Base-by-base conservation (phyloP, 2,888 invertebrate species). In the Vesta saturnalis region DNA sequence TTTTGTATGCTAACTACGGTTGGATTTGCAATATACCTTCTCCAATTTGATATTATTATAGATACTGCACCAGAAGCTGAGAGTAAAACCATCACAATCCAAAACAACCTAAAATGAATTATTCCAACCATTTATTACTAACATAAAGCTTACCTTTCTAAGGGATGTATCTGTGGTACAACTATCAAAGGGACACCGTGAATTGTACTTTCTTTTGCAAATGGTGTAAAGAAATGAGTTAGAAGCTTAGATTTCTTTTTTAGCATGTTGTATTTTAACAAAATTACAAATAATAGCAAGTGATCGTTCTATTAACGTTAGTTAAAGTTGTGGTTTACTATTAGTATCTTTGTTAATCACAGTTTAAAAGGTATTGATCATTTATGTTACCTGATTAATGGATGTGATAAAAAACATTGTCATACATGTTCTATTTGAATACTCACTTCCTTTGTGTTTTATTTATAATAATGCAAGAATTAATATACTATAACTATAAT, bases 1-100 rank as follows among this genome's bases (percentile, higher is more conserved):
- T 90, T 90, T 75, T 89, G 87, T 69, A 90, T 78, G 0, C 89
- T 88, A 6, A 90, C 88, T 3, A 90, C 90, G 0, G 89, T 90
- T 0, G 90, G 90, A 76, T 86, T 89, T 52, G 88, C 88, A 52
- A 83, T 84, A 81, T 86, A 90, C 1, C 89, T 80, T 72, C 84
- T 85, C 83, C 86, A 85, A 74, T 89, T 89, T 4, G 67, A 57
- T n/a, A 66, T 23, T 1, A 46, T 64, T 52, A 70, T 56, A n/a
- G 66, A 43, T 18, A 49, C 59, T 14, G 70, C 70, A 15, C 70
- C 66, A 6, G 55, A 39, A n/a, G 43, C 22, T 1, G 67, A 62
- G 5, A 52, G n/a, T 3, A 52, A 18, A n/a, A 52, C 19, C 19
- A 19, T 15, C 56, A 23, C 47, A 2, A 21, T 4, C 52, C 52